phyloP scores from a whole-genome alignment of 2,888 invertebrate species.

The Sinohyriopsis cumingii region DNA sequence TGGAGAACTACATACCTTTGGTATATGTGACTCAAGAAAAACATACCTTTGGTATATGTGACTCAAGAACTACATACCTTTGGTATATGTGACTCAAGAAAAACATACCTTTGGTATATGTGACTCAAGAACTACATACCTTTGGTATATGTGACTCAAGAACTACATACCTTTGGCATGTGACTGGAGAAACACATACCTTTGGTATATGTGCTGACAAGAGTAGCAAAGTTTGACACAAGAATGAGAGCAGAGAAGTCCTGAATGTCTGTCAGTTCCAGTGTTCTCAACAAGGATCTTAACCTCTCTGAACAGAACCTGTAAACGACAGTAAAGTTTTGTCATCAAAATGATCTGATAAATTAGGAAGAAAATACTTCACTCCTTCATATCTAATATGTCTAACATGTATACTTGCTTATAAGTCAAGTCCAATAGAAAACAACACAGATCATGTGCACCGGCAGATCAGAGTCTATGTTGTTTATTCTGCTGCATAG shows the following conservation, averaged over 20 bases:
- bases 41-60: too few relatives aligned
- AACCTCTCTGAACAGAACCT: conserved; percentile 94
- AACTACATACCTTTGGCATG: not conserved
- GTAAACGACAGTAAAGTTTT: conserved; percentile 8
- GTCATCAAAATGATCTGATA: not conserved
- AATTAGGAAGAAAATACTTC: not conserved
- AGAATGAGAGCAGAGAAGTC: conserved; percentile 89
- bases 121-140: too few relatives aligned
- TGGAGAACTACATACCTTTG: too few relatives aligned
- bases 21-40: too few relatives aligned
- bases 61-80: too few relatives aligned
- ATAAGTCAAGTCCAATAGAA: too few relatives aligned
- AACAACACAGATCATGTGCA: too few relatives aligned
- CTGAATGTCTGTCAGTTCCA: conserved; percentile 93
- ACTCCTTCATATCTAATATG: not conserved
- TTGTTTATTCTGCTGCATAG: too few relatives aligned
- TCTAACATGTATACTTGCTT: not conserved
- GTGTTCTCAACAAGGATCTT: conserved; percentile 87
- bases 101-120: too few relatives aligned
- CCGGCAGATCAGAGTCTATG: too few relatives aligned
- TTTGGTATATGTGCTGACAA: conserved; percentile 95
- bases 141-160: too few relatives aligned
- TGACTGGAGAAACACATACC: conserved; percentile 55
- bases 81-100: too few relatives aligned
- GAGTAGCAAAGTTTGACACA: conserved; percentile 89